Evolutionary conservation across 2,888 invertebrate genomes (phyloP), one percentile per base, ranked within the genome.

Genomic region (Sisyra nigra): DNA sequence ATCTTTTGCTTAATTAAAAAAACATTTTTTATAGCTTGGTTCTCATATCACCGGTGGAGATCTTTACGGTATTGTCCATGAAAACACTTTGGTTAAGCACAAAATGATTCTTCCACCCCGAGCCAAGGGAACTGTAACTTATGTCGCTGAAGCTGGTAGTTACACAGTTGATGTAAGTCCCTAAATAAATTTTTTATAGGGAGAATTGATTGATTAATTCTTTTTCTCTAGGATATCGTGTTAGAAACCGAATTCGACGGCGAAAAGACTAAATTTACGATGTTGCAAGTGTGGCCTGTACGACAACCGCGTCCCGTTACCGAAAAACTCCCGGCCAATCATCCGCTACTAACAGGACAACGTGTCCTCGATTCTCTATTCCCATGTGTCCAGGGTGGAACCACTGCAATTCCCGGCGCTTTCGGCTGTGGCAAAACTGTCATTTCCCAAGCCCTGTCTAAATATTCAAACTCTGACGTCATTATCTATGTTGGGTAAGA

Each of bases 371-470:
- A 99, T 69, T 88, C 97, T 1, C 75, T 99, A 39, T 98, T 99
- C 76, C 98, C 98, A 76, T 94, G 93, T 61, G 96, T 97, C 15
- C 94, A 94, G 67, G 97, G 97, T 49, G 97, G 97, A 49, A 97
- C 97, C 34, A 97, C 97, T 2, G 96, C 96, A 57, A 96, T 97
- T 67, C 96, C 96, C 55, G 97, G 98, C 46, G 98, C 98, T 58
- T 98, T 99, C 71, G 98, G 98, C 65, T 99, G 98, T 67, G 98
- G 98, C 55, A 99, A 99, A 73, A 99, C 98, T 64, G 98, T 99
- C 57, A 98, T 99, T 68, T 98, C 97, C 5, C 98, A 98, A 68
- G 91, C 98, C 2, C 71, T 99, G 47, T 98, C 97, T 56, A 99
- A 99, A 67, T 99, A 93, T 68, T 97, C 96, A 60, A 99, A 99